Conservation (phyloP, 2,888 invertebrate species). For the Drosophila falleni region DNA sequence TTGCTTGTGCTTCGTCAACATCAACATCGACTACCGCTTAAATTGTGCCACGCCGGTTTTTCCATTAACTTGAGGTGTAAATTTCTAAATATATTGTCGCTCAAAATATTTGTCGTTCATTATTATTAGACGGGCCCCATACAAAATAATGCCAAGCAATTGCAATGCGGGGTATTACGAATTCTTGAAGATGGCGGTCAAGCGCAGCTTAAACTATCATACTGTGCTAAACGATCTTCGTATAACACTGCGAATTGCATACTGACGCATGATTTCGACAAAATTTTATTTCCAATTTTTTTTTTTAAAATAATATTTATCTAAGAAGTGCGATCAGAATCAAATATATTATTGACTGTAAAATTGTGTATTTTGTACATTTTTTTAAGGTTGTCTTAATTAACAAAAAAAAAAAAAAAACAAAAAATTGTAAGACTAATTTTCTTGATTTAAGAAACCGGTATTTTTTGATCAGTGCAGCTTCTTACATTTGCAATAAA, state of each 20-base stretch:
- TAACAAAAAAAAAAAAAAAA: no score
- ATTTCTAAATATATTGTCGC: constrained; percentile 11
- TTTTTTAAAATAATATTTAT: not conserved
- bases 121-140: not conserved
- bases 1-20: constrained; percentile 3
- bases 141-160: not conserved
- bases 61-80: constrained; percentile 25
- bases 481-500: not conserved
- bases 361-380: no score
- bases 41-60: constrained; percentile 66
- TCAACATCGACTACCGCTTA: constrained; percentile 18
- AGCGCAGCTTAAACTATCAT: not conserved
- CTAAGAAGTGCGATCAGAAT: no score
- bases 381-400: no score
- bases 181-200: not conserved
- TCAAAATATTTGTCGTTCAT: constrained; percentile 8
- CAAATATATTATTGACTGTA: no score
- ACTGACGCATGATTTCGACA: no score
- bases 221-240: not conserved
- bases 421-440: no score
- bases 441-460: no score
- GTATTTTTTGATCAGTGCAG: not conserved
- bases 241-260: not conserved
- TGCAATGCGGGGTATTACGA: not conserved
- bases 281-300: not conserved